Percentiles rank a stretch among this genome's conserved stretches.
Conservation (phyloP, 2,113 vertebrate genomes). For the Oriolus oriolus region DNA sequence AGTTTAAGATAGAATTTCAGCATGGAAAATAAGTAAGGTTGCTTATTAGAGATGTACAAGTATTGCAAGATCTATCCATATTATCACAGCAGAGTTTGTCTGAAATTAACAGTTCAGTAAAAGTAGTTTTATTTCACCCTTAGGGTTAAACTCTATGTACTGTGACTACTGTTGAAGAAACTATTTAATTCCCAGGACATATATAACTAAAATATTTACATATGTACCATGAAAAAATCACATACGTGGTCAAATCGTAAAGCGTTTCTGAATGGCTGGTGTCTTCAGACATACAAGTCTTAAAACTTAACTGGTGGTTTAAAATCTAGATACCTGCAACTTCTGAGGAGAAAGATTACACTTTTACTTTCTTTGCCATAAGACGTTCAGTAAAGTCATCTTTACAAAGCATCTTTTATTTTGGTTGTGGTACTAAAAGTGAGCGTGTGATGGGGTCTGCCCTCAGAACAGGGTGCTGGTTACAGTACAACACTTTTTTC, state of each 20-base stretch:
- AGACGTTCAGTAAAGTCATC: not conserved
- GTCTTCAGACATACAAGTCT: not conserved
- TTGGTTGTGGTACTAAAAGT: not conserved
- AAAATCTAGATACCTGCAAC: not conserved
- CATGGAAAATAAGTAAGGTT: not conserved
- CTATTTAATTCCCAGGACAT: not conserved
- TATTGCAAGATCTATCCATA: not conserved
- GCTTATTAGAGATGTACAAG: not conserved
- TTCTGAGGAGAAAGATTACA: not conserved
- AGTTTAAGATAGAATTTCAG: not conserved
- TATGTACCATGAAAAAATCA: not conserved
- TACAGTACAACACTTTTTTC: not conserved
- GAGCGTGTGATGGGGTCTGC: not conserved
- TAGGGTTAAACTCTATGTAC: not conserved
- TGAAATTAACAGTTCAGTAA: not conserved
- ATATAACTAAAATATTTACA: not conserved
- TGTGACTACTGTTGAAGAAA: not conserved
- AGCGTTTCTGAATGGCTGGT: not conserved
- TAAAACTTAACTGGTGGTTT: not conserved
- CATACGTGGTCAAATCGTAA: not conserved
- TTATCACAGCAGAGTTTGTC: not conserved
- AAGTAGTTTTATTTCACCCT: not conserved
- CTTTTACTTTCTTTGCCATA: not conserved
- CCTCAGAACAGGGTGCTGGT: not conserved
- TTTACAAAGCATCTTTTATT: not conserved